Percentiles rank a stretch among this genome's conserved stretches.
Conservation (phyloP, 2,113 vertebrate genomes). For the Hippocampus comes region DNA sequence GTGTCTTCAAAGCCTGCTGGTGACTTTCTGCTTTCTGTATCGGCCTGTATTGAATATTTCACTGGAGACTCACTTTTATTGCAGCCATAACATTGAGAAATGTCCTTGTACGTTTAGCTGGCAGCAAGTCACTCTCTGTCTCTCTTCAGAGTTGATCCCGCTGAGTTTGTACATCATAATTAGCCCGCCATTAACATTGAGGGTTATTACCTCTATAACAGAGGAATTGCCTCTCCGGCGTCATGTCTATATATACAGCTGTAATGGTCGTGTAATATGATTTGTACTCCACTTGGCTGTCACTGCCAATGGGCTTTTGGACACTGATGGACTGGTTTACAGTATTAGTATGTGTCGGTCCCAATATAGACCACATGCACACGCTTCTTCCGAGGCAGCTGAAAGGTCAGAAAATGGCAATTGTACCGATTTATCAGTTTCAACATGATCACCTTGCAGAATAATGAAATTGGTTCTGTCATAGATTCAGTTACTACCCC, state of each 20-base stretch:
- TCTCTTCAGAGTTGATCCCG: slow-evolving; percentile 41
- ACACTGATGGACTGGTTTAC: slow-evolving; percentile 60
- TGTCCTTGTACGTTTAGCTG: slow-evolving; percentile 14
- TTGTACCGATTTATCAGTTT: slow-evolving; percentile 22
- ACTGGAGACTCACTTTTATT: slow-evolving; percentile 6
- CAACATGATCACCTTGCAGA: neutral
- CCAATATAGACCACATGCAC: slow-evolving; percentile 27
- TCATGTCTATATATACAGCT: slow-evolving; percentile 31
- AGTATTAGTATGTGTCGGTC: slow-evolving; percentile 49
- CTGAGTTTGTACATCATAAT: slow-evolving; percentile 54
- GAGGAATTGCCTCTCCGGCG: slow-evolving; percentile 40
- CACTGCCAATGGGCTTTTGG: slow-evolving; percentile 47
- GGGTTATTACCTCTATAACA: slow-evolving; percentile 32
- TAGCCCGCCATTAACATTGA: slow-evolving; percentile 43
- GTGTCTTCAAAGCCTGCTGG: slow-evolving; percentile 1
- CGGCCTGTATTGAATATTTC: slow-evolving; percentile 5
- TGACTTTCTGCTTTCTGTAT: slow-evolving; percentile 13
- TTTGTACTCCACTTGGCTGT: slow-evolving; percentile 63
- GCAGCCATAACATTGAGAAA: slow-evolving; percentile 22
- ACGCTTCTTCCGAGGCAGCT: neutral
- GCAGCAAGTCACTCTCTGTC: slow-evolving; percentile 34
- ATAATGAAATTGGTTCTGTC: neutral
- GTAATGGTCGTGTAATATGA: slow-evolving; percentile 63
- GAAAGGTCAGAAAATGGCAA: slow-evolving; percentile 41
- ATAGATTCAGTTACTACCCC: neutral